Evolutionary conservation across 2,888 invertebrate genomes (phyloP).

Genomic region (Tinea semifulvella): DNA sequence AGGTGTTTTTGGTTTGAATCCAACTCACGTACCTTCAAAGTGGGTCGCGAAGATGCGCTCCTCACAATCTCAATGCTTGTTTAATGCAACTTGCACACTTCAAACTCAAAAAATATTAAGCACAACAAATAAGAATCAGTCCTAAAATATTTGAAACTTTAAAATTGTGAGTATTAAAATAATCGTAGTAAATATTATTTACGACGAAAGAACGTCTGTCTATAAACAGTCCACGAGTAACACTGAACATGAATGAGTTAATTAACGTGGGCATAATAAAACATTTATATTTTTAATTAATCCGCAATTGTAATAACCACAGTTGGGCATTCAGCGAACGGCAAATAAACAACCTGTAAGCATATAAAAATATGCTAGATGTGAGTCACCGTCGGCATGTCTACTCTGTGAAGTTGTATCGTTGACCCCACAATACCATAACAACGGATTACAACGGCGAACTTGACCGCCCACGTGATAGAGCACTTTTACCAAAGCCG

Average conservation of each 20-base stretch:
- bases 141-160: too few relatives aligned
- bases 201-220: neutral
- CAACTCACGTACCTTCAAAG: constrained; percentile 43
- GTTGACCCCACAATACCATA: constrained; percentile 32
- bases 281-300: neutral
- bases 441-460: constrained; percentile 45
- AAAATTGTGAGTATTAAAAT: too few relatives aligned
- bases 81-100: constrained; percentile 6
- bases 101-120: neutral
- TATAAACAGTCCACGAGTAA: neutral
- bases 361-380: constrained; percentile 38
- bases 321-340: constrained; percentile 21
- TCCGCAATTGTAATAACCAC: constrained; percentile 1
- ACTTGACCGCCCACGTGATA: constrained; percentile 54
- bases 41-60: constrained; percentile 24
- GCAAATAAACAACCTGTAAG: constrained; percentile 35
- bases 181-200: neutral
- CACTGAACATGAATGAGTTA: constrained; percentile 6
- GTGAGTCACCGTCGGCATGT: constrained; percentile 42
- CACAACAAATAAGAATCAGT: too few relatives aligned
- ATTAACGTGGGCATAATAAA: neutral
- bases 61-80: constrained; percentile 1
- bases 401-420: constrained; percentile 38
- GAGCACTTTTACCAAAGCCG: constrained; percentile 9
- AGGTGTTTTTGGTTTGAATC: constrained; percentile 38